Percentiles rank a stretch among this genome's conserved stretches.
phyloP scores from a whole-genome alignment of 2,113 vertebrate species.

The Zapus hudsonius region DNA sequence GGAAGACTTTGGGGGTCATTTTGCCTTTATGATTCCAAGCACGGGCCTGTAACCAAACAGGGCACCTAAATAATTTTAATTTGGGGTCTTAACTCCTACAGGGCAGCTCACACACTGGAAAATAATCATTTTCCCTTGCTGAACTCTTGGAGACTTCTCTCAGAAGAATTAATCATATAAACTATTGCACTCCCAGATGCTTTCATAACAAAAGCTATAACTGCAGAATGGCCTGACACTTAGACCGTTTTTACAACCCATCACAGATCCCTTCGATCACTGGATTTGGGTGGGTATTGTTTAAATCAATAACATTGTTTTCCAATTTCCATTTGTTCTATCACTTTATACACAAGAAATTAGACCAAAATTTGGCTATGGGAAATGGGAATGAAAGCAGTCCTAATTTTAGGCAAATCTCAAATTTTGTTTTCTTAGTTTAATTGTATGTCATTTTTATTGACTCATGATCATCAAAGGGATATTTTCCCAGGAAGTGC shows the following conservation, averaged over 20 bases:
- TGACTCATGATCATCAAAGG: neutral
- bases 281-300: neutral
- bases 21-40: neutral
- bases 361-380: neutral
- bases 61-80: neutral
- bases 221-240: neutral
- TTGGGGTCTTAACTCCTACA: neutral
- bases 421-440: neutral
- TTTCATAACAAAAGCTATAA: neutral
- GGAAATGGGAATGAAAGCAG: neutral
- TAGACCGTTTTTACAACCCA: neutral
- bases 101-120: neutral
- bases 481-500: neutral
- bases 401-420: neutral
- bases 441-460: neutral
- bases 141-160: neutral
- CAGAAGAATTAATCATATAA: neutral
- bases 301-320: slow-evolving; percentile 11
- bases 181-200: neutral
- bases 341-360: neutral
- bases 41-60: neutral
- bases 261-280: neutral
- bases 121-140: neutral
- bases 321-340: neutral
- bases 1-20: neutral